Percentiles rank a stretch among this genome's conserved stretches.
These are phyloP conservation scores for Orchestes rusci DNA, from an alignment of 2,888 invertebrate species.

Conservation along the genomic window DNA sequence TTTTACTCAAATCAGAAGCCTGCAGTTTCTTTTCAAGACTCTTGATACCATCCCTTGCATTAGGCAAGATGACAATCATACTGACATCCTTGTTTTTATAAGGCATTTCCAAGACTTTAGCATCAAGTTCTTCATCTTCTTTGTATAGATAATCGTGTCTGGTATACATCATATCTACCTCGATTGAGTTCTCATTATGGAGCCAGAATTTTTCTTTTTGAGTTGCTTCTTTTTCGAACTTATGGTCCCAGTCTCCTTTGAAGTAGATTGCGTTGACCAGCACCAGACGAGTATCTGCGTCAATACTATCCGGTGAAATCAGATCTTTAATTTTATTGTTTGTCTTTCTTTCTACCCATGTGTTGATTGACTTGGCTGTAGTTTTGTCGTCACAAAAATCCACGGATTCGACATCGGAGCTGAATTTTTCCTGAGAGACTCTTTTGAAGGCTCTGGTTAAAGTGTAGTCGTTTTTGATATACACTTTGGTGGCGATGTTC, in stretches of 20 bases:
- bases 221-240: constrained; percentile 57
- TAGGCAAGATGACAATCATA: constrained; percentile 71
- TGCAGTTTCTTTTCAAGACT: constrained; percentile 56
- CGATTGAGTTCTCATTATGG: constrained; percentile 47
- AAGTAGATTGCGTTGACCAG: constrained; percentile 83
- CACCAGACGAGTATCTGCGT: constrained; percentile 55
- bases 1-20: constrained; percentile 47
- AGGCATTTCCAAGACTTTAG: constrained; percentile 61
- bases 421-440: constrained; percentile 55
- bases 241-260: constrained; percentile 65
- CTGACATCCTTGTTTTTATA: constrained; percentile 62
- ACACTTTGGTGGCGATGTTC: constrained; percentile 64
- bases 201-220: constrained; percentile 56
- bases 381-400: constrained; percentile 51
- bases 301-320: constrained; percentile 52
- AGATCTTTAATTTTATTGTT: constrained; percentile 75
- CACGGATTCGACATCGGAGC: constrained; percentile 55
- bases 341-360: constrained; percentile 74
- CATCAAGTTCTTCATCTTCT: constrained; percentile 48
- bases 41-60: constrained; percentile 56
- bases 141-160: constrained; percentile 49
- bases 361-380: constrained; percentile 60
- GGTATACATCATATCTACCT: constrained; percentile 68
- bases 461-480: constrained; percentile 49
- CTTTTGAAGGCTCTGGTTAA: constrained; percentile 51